Base-by-base conservation (phyloP, 2,797 vertebrate species). In the Chaetodon trifasciatus region DNA sequence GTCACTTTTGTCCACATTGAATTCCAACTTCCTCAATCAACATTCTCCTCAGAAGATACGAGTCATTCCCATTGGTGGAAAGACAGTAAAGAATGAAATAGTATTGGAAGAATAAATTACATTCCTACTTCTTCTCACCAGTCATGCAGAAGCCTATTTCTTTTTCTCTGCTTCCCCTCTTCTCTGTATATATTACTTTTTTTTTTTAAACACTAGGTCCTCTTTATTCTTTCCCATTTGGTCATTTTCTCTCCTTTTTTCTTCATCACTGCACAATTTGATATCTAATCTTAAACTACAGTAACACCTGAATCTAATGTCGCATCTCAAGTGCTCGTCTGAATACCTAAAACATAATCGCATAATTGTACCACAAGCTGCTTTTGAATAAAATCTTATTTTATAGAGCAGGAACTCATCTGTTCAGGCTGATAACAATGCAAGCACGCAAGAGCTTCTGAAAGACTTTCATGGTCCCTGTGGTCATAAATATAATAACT, bases 401-500 rank as follows among this genome's bases (percentile, higher is more conserved):
- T 69, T 37, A 63, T 19, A 60, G 15, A 44, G 35, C 9, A 37
- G n/a, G 2, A 69, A 74, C 11, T 40, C 0, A 11, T 46, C 1
- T 64, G 73, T 85, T 66, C 42, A 78, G 40, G 23, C 35, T 28
- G 35, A 62, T 74, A 66, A 64, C 42, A 70, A 73, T 32, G 37
- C 5, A 67, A 66, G 35, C 15, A 35, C 13, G 37, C 35, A 64
- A 35, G 8, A 53, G 19, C 24, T 8, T 32, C n/a, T 75, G 28
- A 76, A 79, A 70, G 2, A 63, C 53, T 73, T 60, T 24, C 44
- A 57, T 23, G 5, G 35, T 69, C 71, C 61, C 52, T 37, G 35
- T 61, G 40, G 70, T 64, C 35, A 70, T 70, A 46, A 70, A 76
- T 80, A n/a, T 46, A 35, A 32, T 1, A 62, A 97, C 98, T 97